These are phyloP conservation scores for Dynastes tityus DNA, from an alignment of 2,888 invertebrate genomes.

Conservation along the genomic window DNA sequence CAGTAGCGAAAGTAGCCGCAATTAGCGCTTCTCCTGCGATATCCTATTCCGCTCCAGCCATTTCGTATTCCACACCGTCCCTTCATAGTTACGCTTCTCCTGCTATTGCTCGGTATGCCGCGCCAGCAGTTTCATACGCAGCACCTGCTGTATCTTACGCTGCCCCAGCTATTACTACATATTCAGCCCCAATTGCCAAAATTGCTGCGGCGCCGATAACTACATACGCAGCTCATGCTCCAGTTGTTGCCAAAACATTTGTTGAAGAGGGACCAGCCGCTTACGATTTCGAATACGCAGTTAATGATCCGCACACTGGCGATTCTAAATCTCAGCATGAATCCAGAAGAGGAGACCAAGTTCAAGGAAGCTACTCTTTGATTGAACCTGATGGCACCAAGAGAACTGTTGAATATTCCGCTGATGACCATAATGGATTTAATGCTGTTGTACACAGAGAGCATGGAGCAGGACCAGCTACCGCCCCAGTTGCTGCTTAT, in stretches of 20 bases:
- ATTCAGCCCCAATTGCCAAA: constrained; percentile 52
- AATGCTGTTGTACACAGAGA: constrained; percentile 72
- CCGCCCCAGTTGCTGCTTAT: constrained; percentile 53
- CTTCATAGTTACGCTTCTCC: constrained; percentile 51
- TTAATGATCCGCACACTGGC: constrained; percentile 71
- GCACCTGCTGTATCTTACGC: constrained; percentile 64
- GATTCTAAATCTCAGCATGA: constrained; percentile 73
- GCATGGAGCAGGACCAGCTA: constrained; percentile 62
- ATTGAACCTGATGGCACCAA: constrained; percentile 72
- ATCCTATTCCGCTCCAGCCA: constrained; percentile 51
- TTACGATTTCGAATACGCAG: constrained; percentile 71
- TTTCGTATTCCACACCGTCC: constrained; percentile 43
- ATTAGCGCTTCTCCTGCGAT: constrained; percentile 31
- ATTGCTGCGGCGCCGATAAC: constrained; percentile 50
- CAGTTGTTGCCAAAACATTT: constrained; percentile 68
- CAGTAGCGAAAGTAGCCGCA: constrained; percentile 55
- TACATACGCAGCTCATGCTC: constrained; percentile 58
- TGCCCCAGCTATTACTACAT: constrained; percentile 51
- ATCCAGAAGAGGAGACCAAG: constrained; percentile 71
- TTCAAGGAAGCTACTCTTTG: constrained; percentile 72
- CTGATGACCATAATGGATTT: constrained; percentile 72
- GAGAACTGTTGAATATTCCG: constrained; percentile 72
- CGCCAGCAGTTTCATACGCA: constrained; percentile 70
- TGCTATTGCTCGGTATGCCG: constrained; percentile 59
- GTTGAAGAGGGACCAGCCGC: constrained; percentile 69